These are phyloP conservation scores for Reticulitermes lucifugus DNA, from an alignment of 2,888 invertebrate genomes.

Conservation along the genomic window DNA sequence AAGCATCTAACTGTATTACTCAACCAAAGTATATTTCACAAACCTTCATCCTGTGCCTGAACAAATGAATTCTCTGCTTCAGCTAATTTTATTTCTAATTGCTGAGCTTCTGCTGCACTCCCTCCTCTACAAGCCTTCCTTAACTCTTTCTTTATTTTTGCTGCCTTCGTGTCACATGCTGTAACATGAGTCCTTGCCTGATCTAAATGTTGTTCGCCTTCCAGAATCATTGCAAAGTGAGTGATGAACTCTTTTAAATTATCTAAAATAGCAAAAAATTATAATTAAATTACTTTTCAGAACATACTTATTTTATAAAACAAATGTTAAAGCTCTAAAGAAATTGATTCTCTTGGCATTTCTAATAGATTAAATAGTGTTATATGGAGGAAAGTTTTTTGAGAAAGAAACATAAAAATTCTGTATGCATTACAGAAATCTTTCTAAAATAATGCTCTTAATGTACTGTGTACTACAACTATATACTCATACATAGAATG, in stretches of 20 bases:
- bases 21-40: no score
- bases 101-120: slow-evolving; percentile 62
- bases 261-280: slow-evolving; percentile 58
- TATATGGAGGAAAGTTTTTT: no score
- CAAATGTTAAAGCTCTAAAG: no score
- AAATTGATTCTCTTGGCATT: no score
- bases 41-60: slow-evolving; percentile 66
- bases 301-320: no score
- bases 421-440: neutral
- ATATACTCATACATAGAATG: no score
- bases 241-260: slow-evolving; percentile 64
- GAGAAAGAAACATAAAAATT: no score
- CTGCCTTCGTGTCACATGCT: slow-evolving; percentile 62
- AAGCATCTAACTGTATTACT: no score
- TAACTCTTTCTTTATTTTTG: slow-evolving; percentile 63
- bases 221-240: slow-evolving; percentile 65
- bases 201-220: slow-evolving; percentile 65
- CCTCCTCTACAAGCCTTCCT: slow-evolving; percentile 63
- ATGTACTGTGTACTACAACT: no score
- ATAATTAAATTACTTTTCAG: neutral
- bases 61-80: slow-evolving; percentile 65
- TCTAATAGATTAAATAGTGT: no score
- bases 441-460: no score
- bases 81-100: slow-evolving; percentile 62
- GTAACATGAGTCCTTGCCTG: slow-evolving; percentile 62